Evolutionary conservation across 2,797 vertebrate genomes (phyloP), one percentile per base, ranked within the genome.

Genomic region (Chelonia mydas): DNA sequence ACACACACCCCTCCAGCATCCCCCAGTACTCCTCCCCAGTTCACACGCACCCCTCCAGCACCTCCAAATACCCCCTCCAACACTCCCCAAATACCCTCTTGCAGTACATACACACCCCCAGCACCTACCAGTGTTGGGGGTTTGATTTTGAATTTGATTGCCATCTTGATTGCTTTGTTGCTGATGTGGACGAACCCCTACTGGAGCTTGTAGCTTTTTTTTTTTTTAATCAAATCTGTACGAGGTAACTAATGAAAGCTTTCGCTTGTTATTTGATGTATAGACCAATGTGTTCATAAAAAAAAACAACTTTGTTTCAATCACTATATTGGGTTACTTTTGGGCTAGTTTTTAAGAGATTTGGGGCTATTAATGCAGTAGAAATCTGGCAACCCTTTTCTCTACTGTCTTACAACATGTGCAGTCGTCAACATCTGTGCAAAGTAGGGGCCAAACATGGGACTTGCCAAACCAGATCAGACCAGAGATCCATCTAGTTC

Each of bases 401-500:
- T 61, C 28, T 61, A 31, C 28, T 33, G 28, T 33, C 28, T 68
- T n/a, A 17, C 7, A 68, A n/a, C 33, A 68, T 65, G 31, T 65
- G 31, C 59, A n/a, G 90, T 94, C 92, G 86, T 93, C 91, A 93
- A 88, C 89, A 83, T 23, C 50, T 92, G 2, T 81, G 78, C 90
- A 92, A 94, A 94, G 59, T 89, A 93, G 74, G 90, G 49, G 86
- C 79, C 96, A 97, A 94, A 81, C 88, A 81, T 6, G 0, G 88
- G 76, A 88, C 74, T 94, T 94, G 91, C 95, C 94, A 97, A 92
- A 85, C 33, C 94, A 93, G 92, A 94, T 86, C 0, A 0, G 80
- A 96, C 90, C 87, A 90, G 54, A 93, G 93, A 97, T 96, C 96
- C 86, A 96, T 96, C 31, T 65, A 65, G 61, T 65, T 33, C 31